Evolutionary conservation across 2,888 invertebrate species (phyloP).

Genomic region (Philaethria dido): DNA sequence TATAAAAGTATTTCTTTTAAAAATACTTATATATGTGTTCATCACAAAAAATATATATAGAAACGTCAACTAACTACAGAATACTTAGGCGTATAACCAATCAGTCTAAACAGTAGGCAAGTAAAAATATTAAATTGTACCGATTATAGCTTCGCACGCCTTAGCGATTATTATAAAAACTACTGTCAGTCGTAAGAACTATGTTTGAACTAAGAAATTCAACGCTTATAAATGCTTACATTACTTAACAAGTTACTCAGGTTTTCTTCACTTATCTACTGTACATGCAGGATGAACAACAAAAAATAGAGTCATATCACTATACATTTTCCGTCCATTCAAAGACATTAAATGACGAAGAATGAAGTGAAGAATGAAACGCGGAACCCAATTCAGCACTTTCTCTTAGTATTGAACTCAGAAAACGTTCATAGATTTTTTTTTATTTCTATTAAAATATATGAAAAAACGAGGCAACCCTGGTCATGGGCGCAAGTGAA

Average conservation of each 20-base stretch:
- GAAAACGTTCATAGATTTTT: background rate
- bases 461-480: conserved; percentile 39
- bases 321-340: no score
- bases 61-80: background rate
- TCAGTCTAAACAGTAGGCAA: conserved; percentile 32
- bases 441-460: background rate
- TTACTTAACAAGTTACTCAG: background rate
- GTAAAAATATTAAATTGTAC: conserved; percentile 39
- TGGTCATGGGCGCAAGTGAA: conserved; percentile 62
- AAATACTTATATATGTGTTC: background rate
- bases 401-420: no score
- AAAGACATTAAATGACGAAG: no score
- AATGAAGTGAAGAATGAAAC: no score
- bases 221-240: conserved; percentile 12
- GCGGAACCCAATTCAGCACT: background rate
- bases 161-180: conserved; percentile 36
- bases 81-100: conserved; percentile 33
- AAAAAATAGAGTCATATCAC: no score
- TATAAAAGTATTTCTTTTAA: no score
- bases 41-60: background rate
- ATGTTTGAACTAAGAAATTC: conserved; percentile 16
- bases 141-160: conserved; percentile 35
- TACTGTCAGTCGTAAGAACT: conserved; percentile 22
- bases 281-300: no score
- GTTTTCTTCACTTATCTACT: background rate